These are phyloP conservation scores for Sympetrum striolatum DNA, from an alignment of 2,888 invertebrate genomes.

Conservation along the genomic window DNA sequence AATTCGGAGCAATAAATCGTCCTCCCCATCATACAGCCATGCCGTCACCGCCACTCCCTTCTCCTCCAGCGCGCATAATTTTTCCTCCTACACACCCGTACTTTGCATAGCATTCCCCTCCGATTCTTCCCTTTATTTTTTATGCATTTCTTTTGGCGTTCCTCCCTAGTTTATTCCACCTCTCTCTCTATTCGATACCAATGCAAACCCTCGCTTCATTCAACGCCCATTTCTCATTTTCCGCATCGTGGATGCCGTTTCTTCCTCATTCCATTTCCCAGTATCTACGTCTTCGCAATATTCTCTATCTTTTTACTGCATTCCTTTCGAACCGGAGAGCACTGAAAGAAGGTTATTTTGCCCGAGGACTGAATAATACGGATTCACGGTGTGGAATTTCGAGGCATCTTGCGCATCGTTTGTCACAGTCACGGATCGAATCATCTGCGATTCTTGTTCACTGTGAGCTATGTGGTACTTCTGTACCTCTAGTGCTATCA, in stretches of 20 bases:
- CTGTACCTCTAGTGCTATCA: no score
- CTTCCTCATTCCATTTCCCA: not conserved
- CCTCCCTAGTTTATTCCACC: not conserved
- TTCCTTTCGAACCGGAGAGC: not conserved
- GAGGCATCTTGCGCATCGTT: not conserved
- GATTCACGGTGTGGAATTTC: not conserved
- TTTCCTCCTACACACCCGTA: not conserved
- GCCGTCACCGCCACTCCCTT: not conserved
- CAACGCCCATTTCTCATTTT: not conserved
- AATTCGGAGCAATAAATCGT: conserved; percentile 20
- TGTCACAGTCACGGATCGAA: not conserved
- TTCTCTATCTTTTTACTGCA: not conserved
- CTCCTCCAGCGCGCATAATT: not conserved
- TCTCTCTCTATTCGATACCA: not conserved
- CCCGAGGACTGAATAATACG: not conserved
- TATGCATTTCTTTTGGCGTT: not conserved
- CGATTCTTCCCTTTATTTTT: not conserved
- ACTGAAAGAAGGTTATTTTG: not conserved
- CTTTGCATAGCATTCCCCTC: not conserved
- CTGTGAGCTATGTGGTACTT: not conserved
- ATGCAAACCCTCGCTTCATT: not conserved
- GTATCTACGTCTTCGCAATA: not conserved
- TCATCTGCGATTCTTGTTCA: not conserved
- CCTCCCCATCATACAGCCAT: not conserved
- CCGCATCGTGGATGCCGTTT: not conserved